A percentile compares a stretch with the other conserved stretches of the same genome.
Evolutionary conservation across 2,888 invertebrate species (phyloP).

Genomic region (Podabrus alpinus): DNA sequence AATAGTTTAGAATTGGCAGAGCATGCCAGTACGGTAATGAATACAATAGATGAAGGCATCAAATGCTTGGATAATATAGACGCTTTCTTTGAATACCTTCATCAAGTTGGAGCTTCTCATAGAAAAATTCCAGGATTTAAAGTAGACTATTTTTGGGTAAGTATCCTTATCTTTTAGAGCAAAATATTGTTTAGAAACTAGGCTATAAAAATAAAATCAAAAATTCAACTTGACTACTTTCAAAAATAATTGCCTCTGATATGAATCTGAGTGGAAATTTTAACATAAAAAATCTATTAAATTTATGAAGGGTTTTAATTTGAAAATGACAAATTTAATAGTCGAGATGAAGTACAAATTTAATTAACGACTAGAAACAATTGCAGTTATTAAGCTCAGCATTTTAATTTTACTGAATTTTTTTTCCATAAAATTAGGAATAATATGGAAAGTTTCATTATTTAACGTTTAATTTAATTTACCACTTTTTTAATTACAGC

Average conservation of each 20-base stretch:
- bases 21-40: slow-evolving; percentile 89
- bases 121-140: slow-evolving; percentile 83
- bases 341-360: not conserved
- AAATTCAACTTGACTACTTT: not conserved
- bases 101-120: slow-evolving; percentile 83
- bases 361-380: not conserved
- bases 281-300: not conserved
- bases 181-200: not conserved
- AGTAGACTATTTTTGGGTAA: slow-evolving; percentile 87
- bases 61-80: slow-evolving; percentile 84
- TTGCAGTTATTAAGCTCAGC: not conserved
- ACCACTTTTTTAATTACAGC: not conserved
- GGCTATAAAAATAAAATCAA: too few relatives aligned
- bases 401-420: not conserved
- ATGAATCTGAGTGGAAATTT: not conserved
- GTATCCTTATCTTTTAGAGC: slow-evolving; percentile 44
- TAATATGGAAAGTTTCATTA: not conserved
- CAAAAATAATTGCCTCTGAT: not conserved
- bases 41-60: slow-evolving; percentile 86
- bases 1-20: slow-evolving; percentile 82
- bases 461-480: not conserved
- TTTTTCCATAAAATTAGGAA: not conserved
- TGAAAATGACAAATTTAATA: too few relatives aligned
- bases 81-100: slow-evolving; percentile 79
- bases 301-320: not conserved